Evolutionary conservation across 2,113 vertebrate genomes (phyloP).

Genomic region (Mesembrinibis cayennensis): DNA sequence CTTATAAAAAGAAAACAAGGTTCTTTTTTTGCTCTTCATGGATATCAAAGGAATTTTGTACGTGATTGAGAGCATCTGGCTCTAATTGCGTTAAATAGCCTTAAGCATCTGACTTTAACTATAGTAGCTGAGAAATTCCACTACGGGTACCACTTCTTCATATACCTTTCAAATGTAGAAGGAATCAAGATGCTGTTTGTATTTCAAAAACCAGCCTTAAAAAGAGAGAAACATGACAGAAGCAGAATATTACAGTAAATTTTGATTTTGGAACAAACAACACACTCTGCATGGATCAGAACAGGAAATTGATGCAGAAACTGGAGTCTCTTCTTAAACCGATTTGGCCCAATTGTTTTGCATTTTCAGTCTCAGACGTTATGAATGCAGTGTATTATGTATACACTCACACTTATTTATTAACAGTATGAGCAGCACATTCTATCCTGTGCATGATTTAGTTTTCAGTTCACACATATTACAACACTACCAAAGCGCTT

Average conservation of each 20-base stretch:
- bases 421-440: background rate
- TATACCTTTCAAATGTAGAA: background rate
- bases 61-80: conserved; percentile 40
- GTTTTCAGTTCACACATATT: background rate
- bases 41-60: conserved; percentile 55
- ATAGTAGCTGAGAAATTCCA: conserved; percentile 27
- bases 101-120: conserved; percentile 41
- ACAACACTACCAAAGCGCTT: background rate
- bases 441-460: background rate
- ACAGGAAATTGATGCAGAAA: background rate
- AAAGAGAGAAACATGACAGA: background rate
- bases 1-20: conserved; percentile 26
- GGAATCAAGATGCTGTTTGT: background rate
- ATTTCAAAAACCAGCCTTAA: background rate
- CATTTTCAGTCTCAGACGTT: background rate
- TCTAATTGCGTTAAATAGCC: conserved; percentile 48
- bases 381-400: background rate
- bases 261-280: background rate
- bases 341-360: background rate
- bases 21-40: background rate
- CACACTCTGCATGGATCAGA: rapidly evolving
- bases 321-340: background rate
- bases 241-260: background rate
- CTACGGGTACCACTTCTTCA: background rate
- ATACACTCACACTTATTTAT: background rate